Base-by-base conservation (phyloP, 2,888 invertebrate species). In the Megaustenia siamemsis region DNA sequence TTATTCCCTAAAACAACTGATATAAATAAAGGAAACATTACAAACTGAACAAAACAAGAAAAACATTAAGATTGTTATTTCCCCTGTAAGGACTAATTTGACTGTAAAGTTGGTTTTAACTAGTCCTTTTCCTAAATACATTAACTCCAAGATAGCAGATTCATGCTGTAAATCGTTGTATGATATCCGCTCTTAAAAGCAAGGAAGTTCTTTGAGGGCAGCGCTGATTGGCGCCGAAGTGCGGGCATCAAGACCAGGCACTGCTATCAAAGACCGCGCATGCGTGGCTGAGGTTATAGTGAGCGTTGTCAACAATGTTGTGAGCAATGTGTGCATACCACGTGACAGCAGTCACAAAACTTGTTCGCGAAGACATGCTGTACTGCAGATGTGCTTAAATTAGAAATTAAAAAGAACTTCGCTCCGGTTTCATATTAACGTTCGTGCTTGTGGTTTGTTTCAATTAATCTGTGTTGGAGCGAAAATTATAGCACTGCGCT, bases 261-360 rank as follows among this genome's bases (percentile, higher is more conserved):
- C 18, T 73, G 73, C 73, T 32, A 43, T 73, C 73, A 73, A 49
- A 73, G 49, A 73, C 2, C 73, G 49, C 73, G 73, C 49, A 73
- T 49, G n/a, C 32, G 73, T 45, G 49, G 73, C 45, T 49, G 73
- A 73, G 49, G 1, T 73, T 73, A 18, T 73, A 45, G 73, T 49
- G 49, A 49, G 73, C n/a, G 49, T 21, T 73, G 49, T 45, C 73
- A 24, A 69, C 40, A 69, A 21, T 69, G 12, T 60, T 21, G 60
- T 60, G 60, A 60, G 60, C 40, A 40, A 40, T 38, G 71, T 71
- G 71, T 71, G 71, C 71, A 40, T 28, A 43, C 12, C 43, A 40
- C 71, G 43, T 43, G 43, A 43, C 43, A 43, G 45, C n/a, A 71
- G 45, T 28, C 43, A 45, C 15, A 71, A 71, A 43, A 6, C 45